Conservation (phyloP, 2,797 vertebrate genomes). For the Centroberyx gerrardi region DNA sequence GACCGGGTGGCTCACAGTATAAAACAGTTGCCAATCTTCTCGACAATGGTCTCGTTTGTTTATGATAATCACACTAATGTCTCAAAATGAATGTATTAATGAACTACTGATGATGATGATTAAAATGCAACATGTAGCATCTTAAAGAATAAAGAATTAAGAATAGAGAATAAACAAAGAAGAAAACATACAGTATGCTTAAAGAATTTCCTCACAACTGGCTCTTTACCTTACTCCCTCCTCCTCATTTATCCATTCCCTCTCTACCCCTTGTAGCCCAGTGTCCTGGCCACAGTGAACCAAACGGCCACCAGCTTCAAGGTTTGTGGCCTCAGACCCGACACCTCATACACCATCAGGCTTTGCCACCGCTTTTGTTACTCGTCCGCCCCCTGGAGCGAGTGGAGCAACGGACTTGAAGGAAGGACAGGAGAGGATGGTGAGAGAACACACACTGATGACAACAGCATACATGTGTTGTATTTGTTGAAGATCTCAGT, state of each 20-base stretch:
- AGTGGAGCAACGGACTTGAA: slow-evolving; percentile 69
- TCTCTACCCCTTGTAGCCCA: slow-evolving; percentile 19
- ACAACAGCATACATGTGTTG: not conserved
- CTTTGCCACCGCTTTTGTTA: slow-evolving; percentile 71
- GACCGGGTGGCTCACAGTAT: not conserved
- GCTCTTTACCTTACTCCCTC: not conserved
- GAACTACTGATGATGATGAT: not conserved
- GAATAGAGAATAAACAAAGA: not conserved
- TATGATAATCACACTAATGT: no score
- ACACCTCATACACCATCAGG: slow-evolving; percentile 72
- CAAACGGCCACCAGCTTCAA: slow-evolving; percentile 21
- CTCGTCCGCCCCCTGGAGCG: slow-evolving; percentile 72
- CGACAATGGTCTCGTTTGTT: not conserved
- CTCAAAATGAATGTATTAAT: not conserved
- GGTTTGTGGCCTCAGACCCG: slow-evolving; percentile 72
- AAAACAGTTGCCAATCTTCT: not conserved
- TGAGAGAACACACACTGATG: slow-evolving; percentile 44
- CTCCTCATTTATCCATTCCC: not conserved
- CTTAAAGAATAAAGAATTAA: not conserved
- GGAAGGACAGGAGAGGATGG: slow-evolving; percentile 76
- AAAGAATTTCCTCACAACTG: not conserved
- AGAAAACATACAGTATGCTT: not conserved
- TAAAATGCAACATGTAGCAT: not conserved
- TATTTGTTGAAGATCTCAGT: not conserved
- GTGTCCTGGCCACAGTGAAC: slow-evolving; percentile 25